Evolutionary conservation across 2,113 vertebrate genomes (phyloP), one percentile per base, ranked within the genome.

Genomic region (Alethe castanea): DNA sequence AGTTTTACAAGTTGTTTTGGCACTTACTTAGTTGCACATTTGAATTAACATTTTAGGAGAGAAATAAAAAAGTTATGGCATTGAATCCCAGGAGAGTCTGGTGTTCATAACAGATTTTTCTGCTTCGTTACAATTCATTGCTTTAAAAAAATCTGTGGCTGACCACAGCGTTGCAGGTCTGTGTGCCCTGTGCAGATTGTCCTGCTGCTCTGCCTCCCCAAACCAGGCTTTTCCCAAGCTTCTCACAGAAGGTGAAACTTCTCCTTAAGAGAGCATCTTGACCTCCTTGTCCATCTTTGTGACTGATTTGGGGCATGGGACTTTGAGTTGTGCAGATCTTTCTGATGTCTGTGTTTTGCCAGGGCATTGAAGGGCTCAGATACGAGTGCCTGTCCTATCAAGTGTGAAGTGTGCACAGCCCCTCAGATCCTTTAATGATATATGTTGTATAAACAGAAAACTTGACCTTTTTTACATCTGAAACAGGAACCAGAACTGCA

Each of bases 1-100:
- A 97, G 88, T 98, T 97, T 94, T 95, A 95, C 72, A 94, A 92
- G 86, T 96, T 94, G 54, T 74, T 67, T 72, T 86, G 90, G 84
- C 66, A 73, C 84, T 87, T 64, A 67, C 33, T 90, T 83, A 59
- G 90, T 77, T 93, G 83, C 74, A 84, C 81, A 20, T 82, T 79
- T 81, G 93, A 93, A 91, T 96, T 95, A 93, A 85, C 67, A 69
- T 85, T 92, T 88, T 74, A 62, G 42, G 64, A 85, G 79, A 52
- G 74, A 85, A 88, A 87, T 94, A 65, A 76, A 83, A 47, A 90
- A 83, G 56, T 74, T 88, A 91, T 7, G 35, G 38, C 38, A 62
- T 59, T 42, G 50, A 91, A 69, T 93, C 89, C 81, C 71, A n/a
- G 42, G 78, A 78, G 90, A 73, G 28, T 67, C 26, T 71, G 70